These are phyloP conservation scores for Campoplex capitator DNA, from an alignment of 2,888 invertebrate genomes.

Conservation along the genomic window DNA sequence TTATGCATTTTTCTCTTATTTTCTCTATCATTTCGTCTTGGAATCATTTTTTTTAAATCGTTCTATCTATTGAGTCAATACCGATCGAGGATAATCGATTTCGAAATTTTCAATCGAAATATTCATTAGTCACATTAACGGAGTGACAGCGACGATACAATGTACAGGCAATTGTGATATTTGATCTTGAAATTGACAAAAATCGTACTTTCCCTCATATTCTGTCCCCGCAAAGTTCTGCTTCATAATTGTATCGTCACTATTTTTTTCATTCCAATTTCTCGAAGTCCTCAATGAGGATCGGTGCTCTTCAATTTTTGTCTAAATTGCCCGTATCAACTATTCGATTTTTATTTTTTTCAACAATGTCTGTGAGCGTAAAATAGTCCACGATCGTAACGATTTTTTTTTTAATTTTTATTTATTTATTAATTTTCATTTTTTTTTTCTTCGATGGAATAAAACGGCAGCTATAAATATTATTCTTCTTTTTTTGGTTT, in stretches of 20 bases:
- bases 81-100: conserved; percentile 56
- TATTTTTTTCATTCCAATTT: neutral
- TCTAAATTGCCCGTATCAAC: conserved; percentile 59
- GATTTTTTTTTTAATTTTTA: conserved; percentile 35
- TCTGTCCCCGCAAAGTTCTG: conserved; percentile 2
- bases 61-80: conserved; percentile 52
- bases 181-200: conserved; percentile 48
- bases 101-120: conserved; percentile 37
- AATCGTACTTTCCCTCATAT: conserved; percentile 22
- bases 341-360: conserved; percentile 44
- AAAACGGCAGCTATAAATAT: conserved; percentile 68
- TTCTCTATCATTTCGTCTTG: conserved; percentile 25
- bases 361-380: conserved; percentile 64
- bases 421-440: neutral
- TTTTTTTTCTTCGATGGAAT: conserved; percentile 55
- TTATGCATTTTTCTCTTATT: conserved; percentile 19
- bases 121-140: conserved; percentile 1
- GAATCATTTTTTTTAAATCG: conserved; percentile 50
- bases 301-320: conserved; percentile 47
- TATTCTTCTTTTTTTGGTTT: conserved; percentile 51
- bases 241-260: conserved; percentile 35
- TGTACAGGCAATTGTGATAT: conserved; percentile 30
- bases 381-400: conserved; percentile 64
- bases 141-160: conserved; percentile 46
- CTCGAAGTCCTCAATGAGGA: conserved; percentile 30